Evolutionary conservation across 2,113 vertebrate species (phyloP), one percentile per base, ranked within the genome.

Genomic region (Barbus barbus): DNA sequence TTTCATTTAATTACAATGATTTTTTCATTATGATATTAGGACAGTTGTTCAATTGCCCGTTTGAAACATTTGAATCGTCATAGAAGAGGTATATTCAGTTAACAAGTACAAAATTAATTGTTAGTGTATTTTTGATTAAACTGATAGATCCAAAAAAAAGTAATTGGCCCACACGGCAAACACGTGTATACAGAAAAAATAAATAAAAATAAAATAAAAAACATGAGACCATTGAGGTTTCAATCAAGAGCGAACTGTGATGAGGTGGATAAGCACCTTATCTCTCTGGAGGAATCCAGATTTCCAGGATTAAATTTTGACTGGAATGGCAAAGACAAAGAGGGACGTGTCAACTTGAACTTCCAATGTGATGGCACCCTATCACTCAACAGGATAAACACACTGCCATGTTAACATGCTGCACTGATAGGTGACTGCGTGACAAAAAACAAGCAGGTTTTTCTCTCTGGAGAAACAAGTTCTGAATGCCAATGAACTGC

Each of bases 241-340:
- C 81, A 81, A 85, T 81, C 80, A 61, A 26, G 75, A 72, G 44
- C 46, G 78, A 74, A 72, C 28, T 51, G 80, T 74, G 87, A 86
- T 78, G 73, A 84, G 61, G 24, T 71, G 78, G 84, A 89, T 87
- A 86, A 60, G 83, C 41, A 61, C 84, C 85, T 88, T 89, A 87
- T 88, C 87, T 84, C 26, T 14, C 31, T 14, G 14, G 53, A 83
- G 48, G 76, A 86, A 77, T 78, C 78, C 4, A 58, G 33, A 51
- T 58, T 77, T 41, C 73, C 71, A 48, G 75, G 51, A 84, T 71
- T 84, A 31, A 44, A 85, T 85, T 84, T 56, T 84, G 82, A 82
- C 82, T 67, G 61, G 12, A 26, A 81, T 20, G 46, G 22, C 81
- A 85, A 84, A 87, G 84, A 82, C 65, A 84, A 78, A 86, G 58